Conservation (phyloP, 2,113 vertebrate genomes). For the Pluvialis apricaria region DNA sequence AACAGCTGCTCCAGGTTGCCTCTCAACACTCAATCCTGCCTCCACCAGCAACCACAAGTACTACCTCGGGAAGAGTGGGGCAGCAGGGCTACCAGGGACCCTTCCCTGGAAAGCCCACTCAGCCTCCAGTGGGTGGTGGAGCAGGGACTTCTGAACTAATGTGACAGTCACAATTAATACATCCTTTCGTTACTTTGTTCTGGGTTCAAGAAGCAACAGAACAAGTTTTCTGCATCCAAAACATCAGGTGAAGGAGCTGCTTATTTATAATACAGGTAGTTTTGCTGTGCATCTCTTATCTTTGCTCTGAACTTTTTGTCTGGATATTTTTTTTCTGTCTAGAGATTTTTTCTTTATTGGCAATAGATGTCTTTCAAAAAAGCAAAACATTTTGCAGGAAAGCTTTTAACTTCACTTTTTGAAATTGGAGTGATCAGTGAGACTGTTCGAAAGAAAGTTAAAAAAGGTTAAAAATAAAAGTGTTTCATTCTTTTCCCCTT, state of each 20-base stretch:
- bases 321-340: neutral
- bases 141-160: neutral
- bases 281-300: neutral
- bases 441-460: neutral
- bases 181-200: neutral
- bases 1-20: neutral
- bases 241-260: neutral
- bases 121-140: fast-evolving
- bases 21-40: neutral
- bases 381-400: neutral
- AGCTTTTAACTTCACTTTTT: neutral
- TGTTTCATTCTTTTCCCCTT: neutral
- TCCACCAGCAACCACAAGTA: neutral
- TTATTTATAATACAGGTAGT: neutral
- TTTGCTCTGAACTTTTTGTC: neutral
- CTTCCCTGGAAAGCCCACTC: neutral
- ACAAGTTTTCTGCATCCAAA: neutral
- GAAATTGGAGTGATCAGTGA: neutral
- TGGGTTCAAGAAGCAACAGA: no score
- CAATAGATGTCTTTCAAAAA: neutral
- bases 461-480: neutral
- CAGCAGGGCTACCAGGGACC: no score
- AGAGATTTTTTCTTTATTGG: neutral
- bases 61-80: fast-evolving
- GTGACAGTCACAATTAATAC: neutral